phyloP scores from a whole-genome alignment of 2,888 invertebrate species.

The Automeris io region DNA sequence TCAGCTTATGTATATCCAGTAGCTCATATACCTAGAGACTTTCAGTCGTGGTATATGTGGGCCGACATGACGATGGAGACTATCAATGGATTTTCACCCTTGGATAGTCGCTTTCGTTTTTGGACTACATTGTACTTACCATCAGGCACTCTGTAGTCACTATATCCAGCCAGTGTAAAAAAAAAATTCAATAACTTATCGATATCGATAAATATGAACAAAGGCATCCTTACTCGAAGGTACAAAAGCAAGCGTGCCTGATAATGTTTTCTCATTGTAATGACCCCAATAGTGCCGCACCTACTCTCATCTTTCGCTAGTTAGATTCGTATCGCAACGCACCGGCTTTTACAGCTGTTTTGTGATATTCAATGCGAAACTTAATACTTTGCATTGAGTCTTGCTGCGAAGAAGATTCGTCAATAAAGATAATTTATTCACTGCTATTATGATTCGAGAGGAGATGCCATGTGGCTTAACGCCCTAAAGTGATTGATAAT shows the following conservation, averaged over 20 bases:
- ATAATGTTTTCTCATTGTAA: conserved; percentile 31
- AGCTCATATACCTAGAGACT: no score
- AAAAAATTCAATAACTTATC: no score
- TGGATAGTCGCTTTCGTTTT: no score
- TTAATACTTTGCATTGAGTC: conserved; percentile 12
- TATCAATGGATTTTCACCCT: no score
- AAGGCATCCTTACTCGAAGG: conserved; percentile 1
- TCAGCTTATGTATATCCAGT: no score
- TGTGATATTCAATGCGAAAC: conserved; percentile 19
- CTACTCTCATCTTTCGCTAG: conserved; percentile 38
- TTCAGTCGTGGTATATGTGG: no score
- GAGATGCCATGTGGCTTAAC: no score
- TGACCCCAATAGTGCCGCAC: conserved; percentile 36
- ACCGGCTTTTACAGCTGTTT: conserved; percentile 36
- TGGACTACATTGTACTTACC: no score
- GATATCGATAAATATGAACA: conserved; percentile 4
- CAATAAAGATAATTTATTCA: neutral
- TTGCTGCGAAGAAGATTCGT: neutral
- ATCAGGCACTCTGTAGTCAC: no score
- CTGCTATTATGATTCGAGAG: neutral
- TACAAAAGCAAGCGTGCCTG: conserved; percentile 10
- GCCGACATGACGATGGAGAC: no score
- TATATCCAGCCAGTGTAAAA: no score
- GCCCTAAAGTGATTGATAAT: no score
- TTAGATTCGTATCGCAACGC: conserved; percentile 34